These are phyloP conservation scores for Solenodon paradoxus DNA, from an alignment of 2,113 vertebrate genomes.

Conservation along the genomic window DNA sequence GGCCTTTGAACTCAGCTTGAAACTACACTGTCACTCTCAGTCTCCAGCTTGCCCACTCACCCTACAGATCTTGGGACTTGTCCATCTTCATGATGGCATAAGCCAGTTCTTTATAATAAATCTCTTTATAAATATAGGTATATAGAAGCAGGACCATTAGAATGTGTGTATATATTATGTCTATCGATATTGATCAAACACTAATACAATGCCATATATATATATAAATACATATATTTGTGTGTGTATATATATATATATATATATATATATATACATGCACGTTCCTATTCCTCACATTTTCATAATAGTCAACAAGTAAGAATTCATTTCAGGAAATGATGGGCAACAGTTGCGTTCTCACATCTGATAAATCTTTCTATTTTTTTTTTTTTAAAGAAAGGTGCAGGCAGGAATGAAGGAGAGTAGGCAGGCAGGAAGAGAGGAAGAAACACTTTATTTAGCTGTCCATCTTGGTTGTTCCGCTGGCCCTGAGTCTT, in stretches of 20 bases:
- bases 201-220: not conserved
- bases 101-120: not conserved
- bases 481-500: no score
- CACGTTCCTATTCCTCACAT: not conserved
- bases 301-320: not conserved
- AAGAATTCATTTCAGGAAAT: not conserved
- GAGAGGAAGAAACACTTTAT: no score
- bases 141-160: not conserved
- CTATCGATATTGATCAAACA: not conserved
- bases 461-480: no score
- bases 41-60: not conserved
- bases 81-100: not conserved
- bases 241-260: not conserved
- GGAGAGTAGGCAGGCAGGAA: no score
- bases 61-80: not conserved
- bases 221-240: no score
- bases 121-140: not conserved
- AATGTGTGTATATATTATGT: not conserved
- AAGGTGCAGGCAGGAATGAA: no score
- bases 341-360: not conserved
- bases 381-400: no score
- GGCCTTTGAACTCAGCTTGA: not conserved
- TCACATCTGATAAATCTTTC: constrained; percentile 4
- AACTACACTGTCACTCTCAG: not conserved
- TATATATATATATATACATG: not conserved